Evolutionary conservation across 2,797 vertebrate species (phyloP).

Genomic region (Tamandua tetradactyla): DNA sequence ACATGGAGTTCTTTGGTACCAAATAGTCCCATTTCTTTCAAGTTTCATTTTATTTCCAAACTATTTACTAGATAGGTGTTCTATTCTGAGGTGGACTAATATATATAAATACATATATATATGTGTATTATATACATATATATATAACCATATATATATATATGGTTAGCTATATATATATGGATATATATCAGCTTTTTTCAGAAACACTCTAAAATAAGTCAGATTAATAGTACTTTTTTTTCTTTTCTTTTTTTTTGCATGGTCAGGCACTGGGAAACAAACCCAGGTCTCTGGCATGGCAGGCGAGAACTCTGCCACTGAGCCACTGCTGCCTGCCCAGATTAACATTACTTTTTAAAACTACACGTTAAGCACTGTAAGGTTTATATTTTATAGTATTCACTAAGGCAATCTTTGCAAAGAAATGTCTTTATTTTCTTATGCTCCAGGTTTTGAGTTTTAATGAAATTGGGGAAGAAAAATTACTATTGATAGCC

Average conservation of each 20-base stretch:
- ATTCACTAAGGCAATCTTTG: background rate
- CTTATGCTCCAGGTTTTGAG: background rate
- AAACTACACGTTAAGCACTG: background rate
- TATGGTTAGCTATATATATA: too few species aligned
- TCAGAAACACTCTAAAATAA: slow-evolving; percentile 7
- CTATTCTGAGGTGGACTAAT: background rate
- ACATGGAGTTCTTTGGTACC: background rate
- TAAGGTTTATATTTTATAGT: background rate
- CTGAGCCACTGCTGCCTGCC: too few species aligned
- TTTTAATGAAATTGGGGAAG: background rate
- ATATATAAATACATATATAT: too few species aligned
- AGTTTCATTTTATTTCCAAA: background rate
- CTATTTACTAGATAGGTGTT: too few species aligned
- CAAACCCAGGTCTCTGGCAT: too few species aligned
- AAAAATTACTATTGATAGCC: background rate
- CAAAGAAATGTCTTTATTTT: background rate
- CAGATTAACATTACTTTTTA: background rate
- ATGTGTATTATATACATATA: too few species aligned
- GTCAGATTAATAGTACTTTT: background rate
- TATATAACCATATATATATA: too few species aligned
- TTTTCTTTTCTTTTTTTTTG: background rate
- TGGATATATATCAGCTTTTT: background rate
- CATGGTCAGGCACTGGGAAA: too few species aligned
- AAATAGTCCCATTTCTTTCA: background rate
- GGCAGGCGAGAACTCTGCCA: too few species aligned